These are phyloP conservation scores for Galeruca laticollis DNA, from an alignment of 2,888 invertebrate genomes.

Conservation along the genomic window DNA sequence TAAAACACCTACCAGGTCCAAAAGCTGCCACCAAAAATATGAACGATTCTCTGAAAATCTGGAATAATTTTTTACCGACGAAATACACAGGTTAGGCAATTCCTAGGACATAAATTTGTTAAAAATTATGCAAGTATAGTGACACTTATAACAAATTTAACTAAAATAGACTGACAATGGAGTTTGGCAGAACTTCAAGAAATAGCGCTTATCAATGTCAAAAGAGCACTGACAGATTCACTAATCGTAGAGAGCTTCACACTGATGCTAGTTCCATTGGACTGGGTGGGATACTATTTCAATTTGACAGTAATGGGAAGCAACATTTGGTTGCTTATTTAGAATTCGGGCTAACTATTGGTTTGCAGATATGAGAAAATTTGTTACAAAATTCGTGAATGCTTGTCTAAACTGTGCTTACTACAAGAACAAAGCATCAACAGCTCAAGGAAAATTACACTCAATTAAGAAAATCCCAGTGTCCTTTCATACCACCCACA, in stretches of 20 bases:
- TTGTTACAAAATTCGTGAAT: constrained; percentile 54
- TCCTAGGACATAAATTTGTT: constrained; percentile 46
- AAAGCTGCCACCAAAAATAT: too few relatives aligned
- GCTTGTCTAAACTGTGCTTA: constrained; percentile 56
- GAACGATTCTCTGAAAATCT: too few relatives aligned
- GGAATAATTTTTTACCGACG: too few relatives aligned
- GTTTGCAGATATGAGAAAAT: constrained; percentile 48
- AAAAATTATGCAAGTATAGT: constrained; percentile 39
- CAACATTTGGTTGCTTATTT: constrained; percentile 1
- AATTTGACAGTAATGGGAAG: constrained; percentile 1
- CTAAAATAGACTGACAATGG: constrained; percentile 38
- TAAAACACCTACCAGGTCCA: too few relatives aligned
- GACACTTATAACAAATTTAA: constrained; percentile 39
- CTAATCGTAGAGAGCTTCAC: constrained; percentile 25
- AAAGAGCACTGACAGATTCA: constrained; percentile 28
- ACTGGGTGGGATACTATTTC: background rate
- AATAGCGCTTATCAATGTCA: constrained; percentile 29
- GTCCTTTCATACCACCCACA: constrained; percentile 38
- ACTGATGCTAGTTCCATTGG: background rate
- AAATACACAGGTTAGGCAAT: constrained; percentile 47
- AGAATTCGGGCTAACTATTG: constrained; percentile 42
- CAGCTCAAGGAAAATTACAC: constrained; percentile 31
- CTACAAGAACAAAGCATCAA: constrained; percentile 42
- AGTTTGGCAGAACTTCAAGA: constrained; percentile 35
- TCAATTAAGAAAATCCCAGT: constrained; percentile 33